Evolutionary conservation across 2,113 vertebrate species (phyloP), one percentile per base, ranked within the genome.

Genomic region (Trematocara zebra): DNA sequence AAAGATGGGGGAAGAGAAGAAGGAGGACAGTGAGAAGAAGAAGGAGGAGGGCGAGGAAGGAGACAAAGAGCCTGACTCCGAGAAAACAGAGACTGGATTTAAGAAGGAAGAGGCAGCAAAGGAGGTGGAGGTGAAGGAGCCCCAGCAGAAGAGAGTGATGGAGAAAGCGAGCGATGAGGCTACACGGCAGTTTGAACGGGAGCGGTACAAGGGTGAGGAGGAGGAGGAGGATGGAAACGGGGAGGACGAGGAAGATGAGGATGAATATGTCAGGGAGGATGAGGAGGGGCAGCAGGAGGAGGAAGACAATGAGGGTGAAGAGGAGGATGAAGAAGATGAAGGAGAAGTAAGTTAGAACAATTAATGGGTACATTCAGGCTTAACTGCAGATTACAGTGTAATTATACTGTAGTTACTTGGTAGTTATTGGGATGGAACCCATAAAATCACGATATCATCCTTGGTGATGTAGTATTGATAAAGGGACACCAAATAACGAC

Each of bases 81-180:
- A 87, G 17, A 88, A 86, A 23, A 33, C 20, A 3, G 81, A 91
- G 54, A 90, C 2, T 2, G 78, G 91, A 8, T 82, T 82, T 2
- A 59, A 85, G 82, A 49, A 35, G 76, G 83, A 31, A 59, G 59
- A 82, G 33, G 33, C 18, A 40, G 61, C 33, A 44, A 67, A 72
- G 23, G 79, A 5, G 11, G 78, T 3, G 2, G 90, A 87, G 56
- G 35, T 93, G 90, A 95, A 92, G 86, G 91, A 92, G 78, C 91
- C 92, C 1, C 93, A 85, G 84, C 91, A 95, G 90, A 97, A 97
- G 92, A 95, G 92, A 18, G 93, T 96, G 95, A 96, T 96, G 82
- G 97, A 97, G 94, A 96, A 97, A 37, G 96, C 96, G 28, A 97
- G 97, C 0, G 96, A 97, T 0, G 95, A 97, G 80, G 96, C 97